Evolutionary conservation across 2,888 invertebrate genomes (phyloP).

Genomic region (Corythucha ciliata): DNA sequence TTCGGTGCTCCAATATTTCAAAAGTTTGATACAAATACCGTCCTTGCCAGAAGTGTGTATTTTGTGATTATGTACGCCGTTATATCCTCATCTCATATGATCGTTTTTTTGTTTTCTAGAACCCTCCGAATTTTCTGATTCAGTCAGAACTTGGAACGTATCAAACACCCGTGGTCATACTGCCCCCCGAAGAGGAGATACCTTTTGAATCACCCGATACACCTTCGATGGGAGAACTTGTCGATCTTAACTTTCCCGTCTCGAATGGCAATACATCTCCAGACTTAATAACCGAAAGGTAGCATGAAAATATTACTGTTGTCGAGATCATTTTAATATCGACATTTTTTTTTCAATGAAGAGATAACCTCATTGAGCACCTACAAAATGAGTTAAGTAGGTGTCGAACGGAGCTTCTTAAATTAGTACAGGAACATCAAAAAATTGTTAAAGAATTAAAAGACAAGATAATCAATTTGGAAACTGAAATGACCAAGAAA

Average conservation of each 20-base stretch:
- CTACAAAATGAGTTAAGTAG: conserved; percentile 65
- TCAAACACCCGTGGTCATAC: conserved; percentile 83
- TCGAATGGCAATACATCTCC: conserved; percentile 41
- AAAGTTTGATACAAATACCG: conserved; percentile 87
- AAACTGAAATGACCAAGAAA: conserved; percentile 46
- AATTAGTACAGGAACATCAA: conserved; percentile 47
- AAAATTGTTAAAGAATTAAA: conserved; percentile 45
- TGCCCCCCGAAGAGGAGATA: conserved; percentile 56
- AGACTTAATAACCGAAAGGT: conserved; percentile 44
- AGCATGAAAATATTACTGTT: neutral
- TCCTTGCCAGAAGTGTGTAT: conserved; percentile 66
- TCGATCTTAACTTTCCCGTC: conserved; percentile 37
- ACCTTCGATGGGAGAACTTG: conserved; percentile 40
- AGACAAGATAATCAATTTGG: conserved; percentile 45
- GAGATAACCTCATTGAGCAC: conserved; percentile 70
- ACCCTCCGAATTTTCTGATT: conserved; percentile 89
- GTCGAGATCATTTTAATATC: neutral
- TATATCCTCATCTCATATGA: neutral
- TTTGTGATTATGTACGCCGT: neutral
- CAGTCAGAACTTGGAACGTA: conserved; percentile 89
- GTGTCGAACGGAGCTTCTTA: conserved; percentile 51
- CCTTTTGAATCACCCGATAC: conserved; percentile 53
- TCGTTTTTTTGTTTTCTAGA: conserved; percentile 42
- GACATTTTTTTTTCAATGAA: conserved; percentile 36
- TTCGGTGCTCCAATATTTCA: conserved; percentile 92